These are phyloP conservation scores for Empidonax alnorum DNA, from an alignment of 2,113 vertebrate genomes.

Conservation along the genomic window DNA sequence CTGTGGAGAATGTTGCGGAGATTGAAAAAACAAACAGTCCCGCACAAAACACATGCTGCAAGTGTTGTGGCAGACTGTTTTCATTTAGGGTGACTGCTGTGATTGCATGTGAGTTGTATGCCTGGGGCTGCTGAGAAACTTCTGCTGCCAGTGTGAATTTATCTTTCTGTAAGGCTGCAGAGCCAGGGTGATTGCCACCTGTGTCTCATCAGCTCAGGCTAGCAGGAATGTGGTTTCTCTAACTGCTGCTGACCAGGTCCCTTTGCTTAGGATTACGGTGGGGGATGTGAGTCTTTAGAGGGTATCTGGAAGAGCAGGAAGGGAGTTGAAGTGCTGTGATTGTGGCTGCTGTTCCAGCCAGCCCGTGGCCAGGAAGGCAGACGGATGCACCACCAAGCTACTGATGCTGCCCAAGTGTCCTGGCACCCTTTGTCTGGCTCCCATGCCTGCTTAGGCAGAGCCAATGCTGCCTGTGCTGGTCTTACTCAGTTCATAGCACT, in stretches of 20 bases:
- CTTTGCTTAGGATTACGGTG: background rate
- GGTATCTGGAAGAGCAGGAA: background rate
- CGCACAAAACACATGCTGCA: background rate
- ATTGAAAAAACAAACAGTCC: background rate
- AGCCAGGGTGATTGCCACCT: background rate
- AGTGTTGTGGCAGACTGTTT: background rate
- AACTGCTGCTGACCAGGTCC: background rate
- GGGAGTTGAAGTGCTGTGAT: background rate
- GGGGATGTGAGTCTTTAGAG: background rate
- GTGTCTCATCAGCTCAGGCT: background rate
- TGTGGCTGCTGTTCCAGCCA: background rate
- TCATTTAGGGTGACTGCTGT: background rate
- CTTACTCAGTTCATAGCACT: background rate
- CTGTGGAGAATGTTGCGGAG: background rate
- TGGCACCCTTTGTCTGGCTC: background rate
- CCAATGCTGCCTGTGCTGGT: background rate
- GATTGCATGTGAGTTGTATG: background rate
- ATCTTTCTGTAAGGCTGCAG: background rate
- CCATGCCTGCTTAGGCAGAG: background rate
- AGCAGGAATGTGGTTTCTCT: background rate
- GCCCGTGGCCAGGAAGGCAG: accelerated
- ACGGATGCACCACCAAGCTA: background rate
- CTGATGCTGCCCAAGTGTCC: background rate
- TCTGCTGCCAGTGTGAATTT: background rate
- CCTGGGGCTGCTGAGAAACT: background rate